Conservation (phyloP, 2,113 vertebrate species). For the Clarias batrachus region DNA sequence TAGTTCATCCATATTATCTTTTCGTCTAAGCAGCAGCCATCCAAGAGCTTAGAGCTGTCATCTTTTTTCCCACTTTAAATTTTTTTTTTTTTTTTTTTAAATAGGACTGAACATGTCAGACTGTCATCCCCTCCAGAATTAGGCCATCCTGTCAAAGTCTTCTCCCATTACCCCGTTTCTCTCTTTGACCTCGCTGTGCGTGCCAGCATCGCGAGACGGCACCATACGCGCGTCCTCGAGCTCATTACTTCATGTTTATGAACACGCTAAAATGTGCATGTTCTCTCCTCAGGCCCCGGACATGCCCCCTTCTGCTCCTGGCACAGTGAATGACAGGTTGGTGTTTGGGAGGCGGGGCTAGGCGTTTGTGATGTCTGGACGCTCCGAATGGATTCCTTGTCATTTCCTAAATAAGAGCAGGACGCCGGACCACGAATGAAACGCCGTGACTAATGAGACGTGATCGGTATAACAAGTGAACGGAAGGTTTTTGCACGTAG, state of each 20-base stretch:
- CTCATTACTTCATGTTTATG: conserved; percentile 68
- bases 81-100: not conserved
- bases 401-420: too few species aligned
- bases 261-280: conserved; percentile 63
- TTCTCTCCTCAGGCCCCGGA: conserved; percentile 9
- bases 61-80: not conserved
- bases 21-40: not conserved
- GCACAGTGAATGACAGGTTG: not conserved
- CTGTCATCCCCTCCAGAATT: conserved; percentile 30
- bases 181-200: not conserved
- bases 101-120: conserved; percentile 11
- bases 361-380: not conserved
- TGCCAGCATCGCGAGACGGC: not conserved
- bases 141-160: conserved; percentile 34
- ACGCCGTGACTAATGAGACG: not conserved
- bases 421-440: not conserved
- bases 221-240: conserved; percentile 57
- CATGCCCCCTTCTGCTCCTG: not conserved
- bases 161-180: conserved; percentile 31
- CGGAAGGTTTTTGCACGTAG: not conserved
- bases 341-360: not conserved
- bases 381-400: too few species aligned
- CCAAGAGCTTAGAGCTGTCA: not conserved
- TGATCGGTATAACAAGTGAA: not conserved
- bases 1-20: not conserved